Evolutionary conservation across 2,113 vertebrate species (phyloP).

Genomic region (Junco hyemalis): DNA sequence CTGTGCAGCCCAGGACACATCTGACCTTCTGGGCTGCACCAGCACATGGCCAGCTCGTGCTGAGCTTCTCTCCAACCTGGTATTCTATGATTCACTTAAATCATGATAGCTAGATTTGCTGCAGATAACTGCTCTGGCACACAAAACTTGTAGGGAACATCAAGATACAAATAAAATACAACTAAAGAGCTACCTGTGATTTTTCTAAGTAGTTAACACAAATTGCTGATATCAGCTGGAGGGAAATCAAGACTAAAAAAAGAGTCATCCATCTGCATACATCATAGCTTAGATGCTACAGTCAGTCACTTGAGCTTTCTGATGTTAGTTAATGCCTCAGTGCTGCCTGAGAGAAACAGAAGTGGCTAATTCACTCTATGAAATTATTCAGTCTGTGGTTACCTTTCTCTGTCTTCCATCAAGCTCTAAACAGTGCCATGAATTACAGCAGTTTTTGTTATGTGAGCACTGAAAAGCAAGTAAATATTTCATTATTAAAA

Average conservation of each 20-base stretch:
- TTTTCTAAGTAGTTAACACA: background rate
- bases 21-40: background rate
- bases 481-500: constrained; percentile 6
- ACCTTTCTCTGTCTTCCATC: background rate
- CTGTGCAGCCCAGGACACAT: background rate
- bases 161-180: background rate
- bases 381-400: background rate
- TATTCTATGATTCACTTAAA: background rate
- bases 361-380: background rate
- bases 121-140: background rate
- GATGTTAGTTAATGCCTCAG: background rate
- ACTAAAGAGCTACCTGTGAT: background rate
- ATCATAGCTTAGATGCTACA: background rate
- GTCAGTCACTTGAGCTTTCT: background rate
- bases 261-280: background rate
- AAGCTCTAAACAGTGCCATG: background rate
- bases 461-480: background rate
- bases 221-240: background rate
- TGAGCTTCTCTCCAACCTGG: background rate
- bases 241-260: background rate
- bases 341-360: background rate
- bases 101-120: background rate
- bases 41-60: background rate
- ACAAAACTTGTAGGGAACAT: background rate
- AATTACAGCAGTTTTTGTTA: background rate